Conservation (phyloP, 2,797 vertebrate genomes). For the Acestrorhynchus altus region DNA sequence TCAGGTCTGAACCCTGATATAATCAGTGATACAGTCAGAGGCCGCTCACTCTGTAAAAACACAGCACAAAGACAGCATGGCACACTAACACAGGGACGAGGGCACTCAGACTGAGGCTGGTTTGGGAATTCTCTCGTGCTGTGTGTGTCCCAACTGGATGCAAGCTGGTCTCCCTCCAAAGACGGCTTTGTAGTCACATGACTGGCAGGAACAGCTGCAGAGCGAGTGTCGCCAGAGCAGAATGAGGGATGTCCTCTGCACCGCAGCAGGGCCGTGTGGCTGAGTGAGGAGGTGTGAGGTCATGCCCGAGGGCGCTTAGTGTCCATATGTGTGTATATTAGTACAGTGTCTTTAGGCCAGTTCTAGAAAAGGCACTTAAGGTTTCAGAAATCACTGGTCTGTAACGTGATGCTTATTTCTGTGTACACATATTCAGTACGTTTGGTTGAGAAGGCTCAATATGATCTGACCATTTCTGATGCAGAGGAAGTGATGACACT, state of each 20-base stretch:
- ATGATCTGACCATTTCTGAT: no score
- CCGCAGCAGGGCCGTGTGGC: slow-evolving; percentile 42
- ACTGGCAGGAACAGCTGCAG: slow-evolving; percentile 72
- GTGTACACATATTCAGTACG: no score
- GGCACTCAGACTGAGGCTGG: slow-evolving; percentile 32
- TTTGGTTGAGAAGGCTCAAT: no score
- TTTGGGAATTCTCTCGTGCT: slow-evolving; percentile 61
- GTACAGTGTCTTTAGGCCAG: neutral
- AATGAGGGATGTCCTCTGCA: slow-evolving; percentile 46
- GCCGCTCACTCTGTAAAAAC: neutral
- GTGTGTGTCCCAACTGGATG: slow-evolving; percentile 72
- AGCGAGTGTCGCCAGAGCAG: slow-evolving; percentile 55
- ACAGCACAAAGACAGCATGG: neutral
- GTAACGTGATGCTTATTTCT: neutral
- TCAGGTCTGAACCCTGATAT: neutral
- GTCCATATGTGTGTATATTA: slow-evolving; percentile 23
- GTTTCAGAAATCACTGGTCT: neutral
- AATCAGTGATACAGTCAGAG: neutral
- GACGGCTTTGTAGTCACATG: slow-evolving; percentile 74
- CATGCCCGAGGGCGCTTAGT: slow-evolving; percentile 12
- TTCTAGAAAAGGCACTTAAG: no score
- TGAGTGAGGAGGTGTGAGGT: slow-evolving; percentile 19
- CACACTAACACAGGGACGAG: slow-evolving; percentile 21
- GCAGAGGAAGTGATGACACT: no score
- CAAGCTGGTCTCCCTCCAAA: slow-evolving; percentile 77